Base-by-base conservation (phyloP, 2,797 vertebrate species). In the Neostethus bicornis region DNA sequence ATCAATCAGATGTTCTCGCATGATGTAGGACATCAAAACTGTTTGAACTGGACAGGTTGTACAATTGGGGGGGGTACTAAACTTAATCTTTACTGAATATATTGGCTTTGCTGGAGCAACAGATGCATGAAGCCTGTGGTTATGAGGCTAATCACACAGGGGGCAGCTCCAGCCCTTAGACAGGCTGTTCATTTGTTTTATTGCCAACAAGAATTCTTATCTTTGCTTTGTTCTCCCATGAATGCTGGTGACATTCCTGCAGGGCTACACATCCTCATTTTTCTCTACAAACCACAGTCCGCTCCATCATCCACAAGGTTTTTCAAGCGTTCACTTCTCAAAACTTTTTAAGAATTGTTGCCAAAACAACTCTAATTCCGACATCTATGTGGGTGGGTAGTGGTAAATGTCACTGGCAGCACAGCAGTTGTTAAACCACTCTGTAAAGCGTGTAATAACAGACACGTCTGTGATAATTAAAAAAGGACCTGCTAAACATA, bases 151-250 rank as follows among this genome's bases (percentile, higher is more conserved):
- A 70, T 73, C 58, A 79, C 65, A 67, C 44, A n/a, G 21, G 61
- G 51, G 66, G 64, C 41, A 55, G 44, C 35, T 23, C 12, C 29
- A 51, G 55, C 35, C 60, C 31, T 53, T 23, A 44, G 38, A 61
- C 7, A 4, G 50, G 42, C 57, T 55, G 60, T 58, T 70, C 60
- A 65, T 79, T 81, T 70, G 66, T 81, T 82, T 79, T 16, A 51
- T n/a, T 69, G 60, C 65, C 60, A 75, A 62, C 62, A 74, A 63
- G 37, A 31, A 61, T 51, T 52, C 47, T 51, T 14, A 35, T 69
- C 60, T 73, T 26, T 39, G 50, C 12, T 55, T 53, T 61, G 26
- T 56, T 20, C 65, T 61, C 25, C 48, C 51, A 17, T 66, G 38
- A 41, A 21, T 12, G 28, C 48, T 46, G 35, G 37, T 64, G 64